phyloP scores from a whole-genome alignment of 1,140 invertebrate species.

The Scaptodrosophila lebanonensis region DNA sequence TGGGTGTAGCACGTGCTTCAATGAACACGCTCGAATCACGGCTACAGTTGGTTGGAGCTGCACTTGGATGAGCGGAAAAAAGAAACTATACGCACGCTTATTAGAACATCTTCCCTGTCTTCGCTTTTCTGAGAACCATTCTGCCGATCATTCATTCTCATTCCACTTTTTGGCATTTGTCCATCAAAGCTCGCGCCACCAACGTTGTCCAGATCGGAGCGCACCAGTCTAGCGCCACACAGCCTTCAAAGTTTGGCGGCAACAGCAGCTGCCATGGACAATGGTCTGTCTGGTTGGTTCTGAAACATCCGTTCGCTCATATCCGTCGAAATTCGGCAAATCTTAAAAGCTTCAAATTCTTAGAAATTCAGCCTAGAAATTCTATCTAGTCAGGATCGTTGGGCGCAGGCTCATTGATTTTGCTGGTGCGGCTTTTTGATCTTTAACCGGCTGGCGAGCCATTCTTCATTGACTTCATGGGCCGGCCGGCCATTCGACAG shows the following conservation, averaged over 20 bases:
- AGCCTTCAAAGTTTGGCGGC: conserved; percentile 10
- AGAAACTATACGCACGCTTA: background rate
- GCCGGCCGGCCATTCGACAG: conserved; percentile 38
- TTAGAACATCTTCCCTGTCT: too few relatives aligned
- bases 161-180: background rate
- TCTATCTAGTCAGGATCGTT: conserved; percentile 60
- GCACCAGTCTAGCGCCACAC: too few relatives aligned
- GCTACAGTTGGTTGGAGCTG: conserved; percentile 9
- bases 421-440: conserved; percentile 60
- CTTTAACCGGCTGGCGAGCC: conserved; percentile 46
- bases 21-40: conserved; percentile 64
- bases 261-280: conserved; percentile 47
- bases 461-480: conserved; percentile 47
- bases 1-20: conserved; percentile 61
- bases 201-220: conserved; percentile 54
- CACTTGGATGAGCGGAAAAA: conserved; percentile 1
- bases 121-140: background rate
- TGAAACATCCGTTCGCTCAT: conserved; percentile 50
- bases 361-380: conserved; percentile 67
- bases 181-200: conserved; percentile 43
- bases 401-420: conserved; percentile 56
- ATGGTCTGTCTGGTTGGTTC: conserved; percentile 3
- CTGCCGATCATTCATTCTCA: conserved; percentile 19
- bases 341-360: conserved; percentile 63
- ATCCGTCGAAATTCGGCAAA: conserved; percentile 60